Conservation (phyloP, 2,888 invertebrate genomes). For the Glaucopsyche alexis region DNA sequence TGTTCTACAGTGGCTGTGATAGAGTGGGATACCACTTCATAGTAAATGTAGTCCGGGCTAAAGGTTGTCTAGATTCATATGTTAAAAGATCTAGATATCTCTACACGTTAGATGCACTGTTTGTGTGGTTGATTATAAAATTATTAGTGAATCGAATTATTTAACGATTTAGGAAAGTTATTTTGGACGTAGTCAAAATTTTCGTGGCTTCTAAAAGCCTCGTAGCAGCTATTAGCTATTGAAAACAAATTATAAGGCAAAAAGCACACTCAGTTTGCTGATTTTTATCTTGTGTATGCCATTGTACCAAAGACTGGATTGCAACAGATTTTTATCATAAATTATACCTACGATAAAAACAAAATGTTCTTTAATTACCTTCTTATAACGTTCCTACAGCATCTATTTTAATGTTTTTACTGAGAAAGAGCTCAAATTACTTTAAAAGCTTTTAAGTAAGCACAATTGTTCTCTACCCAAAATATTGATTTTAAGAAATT, state of each 20-base stretch:
- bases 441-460: not conserved
- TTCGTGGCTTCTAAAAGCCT: not conserved
- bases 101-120: not conserved
- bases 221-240: conserved; percentile 8
- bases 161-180: not conserved
- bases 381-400: not conserved
- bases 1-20: conserved; percentile 70
- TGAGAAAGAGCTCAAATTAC: not conserved
- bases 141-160: conserved; percentile 30
- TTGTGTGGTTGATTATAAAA: conserved; percentile 27
- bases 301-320: conserved; percentile 54
- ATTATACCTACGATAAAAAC: not conserved
- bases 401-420: not conserved
- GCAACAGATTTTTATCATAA: conserved; percentile 36
- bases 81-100: conserved; percentile 28
- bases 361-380: not conserved
- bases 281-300: conserved; percentile 37
- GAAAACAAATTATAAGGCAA: conserved; percentile 27
- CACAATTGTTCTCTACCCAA: not conserved
- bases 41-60: conserved; percentile 31
- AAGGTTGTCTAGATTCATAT: conserved; percentile 28
- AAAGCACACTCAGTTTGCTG: not conserved
- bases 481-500: not conserved
- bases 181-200: not conserved
- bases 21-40: conserved; percentile 42